Evolutionary conservation across 1,140 invertebrate species (phyloP).

Genomic region (Drosophila sproati): DNA sequence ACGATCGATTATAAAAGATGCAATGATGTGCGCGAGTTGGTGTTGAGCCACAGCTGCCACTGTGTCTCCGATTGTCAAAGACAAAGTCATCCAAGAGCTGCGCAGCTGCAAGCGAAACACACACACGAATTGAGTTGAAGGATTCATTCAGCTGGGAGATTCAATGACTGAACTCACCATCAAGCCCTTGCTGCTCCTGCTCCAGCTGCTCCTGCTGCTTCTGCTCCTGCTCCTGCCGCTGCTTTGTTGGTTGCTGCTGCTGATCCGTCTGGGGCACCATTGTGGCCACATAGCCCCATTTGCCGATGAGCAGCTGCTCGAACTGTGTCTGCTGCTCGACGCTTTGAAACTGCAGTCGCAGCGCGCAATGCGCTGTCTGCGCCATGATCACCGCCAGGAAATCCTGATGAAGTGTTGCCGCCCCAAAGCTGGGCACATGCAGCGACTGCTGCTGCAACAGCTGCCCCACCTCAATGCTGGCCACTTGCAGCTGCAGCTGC

Average conservation of each 20-base stretch:
- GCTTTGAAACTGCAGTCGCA: conserved; percentile 48
- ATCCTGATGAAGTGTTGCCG: conserved; percentile 57
- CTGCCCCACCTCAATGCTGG: conserved; percentile 37
- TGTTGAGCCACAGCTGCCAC: neutral
- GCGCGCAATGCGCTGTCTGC: conserved; percentile 31
- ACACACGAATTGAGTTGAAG: too few relatives aligned
- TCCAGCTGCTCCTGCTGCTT: neutral
- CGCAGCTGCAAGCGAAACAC: too few relatives aligned
- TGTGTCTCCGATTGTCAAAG: neutral
- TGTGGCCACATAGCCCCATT: conserved; percentile 33
- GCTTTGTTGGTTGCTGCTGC: neutral
- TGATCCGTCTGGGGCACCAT: conserved; percentile 5
- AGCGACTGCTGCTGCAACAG: conserved; percentile 36
- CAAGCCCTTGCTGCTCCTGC: neutral
- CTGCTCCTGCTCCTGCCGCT: neutral
- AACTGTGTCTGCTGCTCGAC: conserved; percentile 30
- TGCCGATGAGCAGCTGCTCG: conserved; percentile 45
- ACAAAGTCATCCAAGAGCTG: neutral
- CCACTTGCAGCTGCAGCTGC: conserved; percentile 59
- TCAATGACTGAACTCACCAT: neutral
- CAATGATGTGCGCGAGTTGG: conserved; percentile 28
- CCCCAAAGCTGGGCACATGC: conserved; percentile 40
- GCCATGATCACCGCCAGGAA: conserved; percentile 65
- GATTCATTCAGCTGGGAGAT: neutral
- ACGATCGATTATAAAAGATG: conserved; percentile 58